A percentile compares a stretch with the other conserved stretches of the same genome.
Conservation (phyloP, 2,888 invertebrate genomes). For the Limenitis camilla region DNA sequence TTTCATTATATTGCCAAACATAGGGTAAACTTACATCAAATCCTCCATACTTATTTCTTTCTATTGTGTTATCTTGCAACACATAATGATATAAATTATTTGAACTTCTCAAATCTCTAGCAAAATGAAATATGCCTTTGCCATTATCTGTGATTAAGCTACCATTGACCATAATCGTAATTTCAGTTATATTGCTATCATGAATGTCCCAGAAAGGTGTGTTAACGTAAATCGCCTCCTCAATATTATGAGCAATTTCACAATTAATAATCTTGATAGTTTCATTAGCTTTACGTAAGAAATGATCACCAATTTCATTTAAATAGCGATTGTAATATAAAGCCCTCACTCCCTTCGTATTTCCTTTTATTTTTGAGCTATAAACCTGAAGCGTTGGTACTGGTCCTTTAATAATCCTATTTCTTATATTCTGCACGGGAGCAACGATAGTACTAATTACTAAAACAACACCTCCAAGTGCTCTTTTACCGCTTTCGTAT, state of each 20-base stretch:
- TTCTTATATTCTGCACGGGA: constrained; percentile 82
- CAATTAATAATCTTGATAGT: constrained; percentile 86
- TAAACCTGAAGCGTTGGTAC: constrained; percentile 83
- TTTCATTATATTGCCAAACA: constrained; percentile 96
- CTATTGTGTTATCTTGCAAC: constrained; percentile 88
- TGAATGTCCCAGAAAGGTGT: constrained; percentile 91
- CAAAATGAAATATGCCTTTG: constrained; percentile 89
- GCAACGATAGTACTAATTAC: constrained; percentile 83
- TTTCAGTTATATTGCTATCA: constrained; percentile 90
- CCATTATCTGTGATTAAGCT: constrained; percentile 91
- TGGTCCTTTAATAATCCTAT: constrained; percentile 84
- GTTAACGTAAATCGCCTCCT: constrained; percentile 87
- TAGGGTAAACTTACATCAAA: constrained; percentile 93
- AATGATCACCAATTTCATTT: constrained; percentile 89
- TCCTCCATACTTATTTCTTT: constrained; percentile 89
- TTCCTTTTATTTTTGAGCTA: constrained; percentile 85
- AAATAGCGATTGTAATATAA: constrained; percentile 92
- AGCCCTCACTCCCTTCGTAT: constrained; percentile 85
- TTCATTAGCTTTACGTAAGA: constrained; percentile 90
- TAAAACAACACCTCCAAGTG: constrained; percentile 87
- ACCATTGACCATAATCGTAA: constrained; percentile 90
- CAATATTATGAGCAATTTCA: constrained; percentile 85
- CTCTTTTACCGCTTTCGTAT: constrained; percentile 85
- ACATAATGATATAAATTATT: constrained; percentile 98
- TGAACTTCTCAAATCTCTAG: constrained; percentile 93